Percentiles rank a stretch among this genome's conserved stretches.
Conservation (phyloP, 2,797 vertebrate species). For the Hypotaenidia philippensis region DNA sequence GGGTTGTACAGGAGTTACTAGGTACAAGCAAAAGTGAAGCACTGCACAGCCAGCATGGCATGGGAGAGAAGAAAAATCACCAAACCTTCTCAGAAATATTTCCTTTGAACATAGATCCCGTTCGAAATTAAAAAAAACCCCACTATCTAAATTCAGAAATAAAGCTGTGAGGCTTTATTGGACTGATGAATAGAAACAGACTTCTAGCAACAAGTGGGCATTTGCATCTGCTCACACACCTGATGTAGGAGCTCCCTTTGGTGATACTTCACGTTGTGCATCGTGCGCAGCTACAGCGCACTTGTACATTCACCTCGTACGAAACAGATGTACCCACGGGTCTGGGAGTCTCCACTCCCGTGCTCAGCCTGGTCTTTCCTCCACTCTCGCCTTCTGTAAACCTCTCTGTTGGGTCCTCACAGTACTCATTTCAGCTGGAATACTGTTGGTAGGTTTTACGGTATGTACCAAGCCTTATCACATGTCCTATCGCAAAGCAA, state of each 20-base stretch:
- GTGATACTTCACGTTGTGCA: background rate
- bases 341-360: background rate
- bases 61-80: background rate
- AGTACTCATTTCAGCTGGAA: background rate
- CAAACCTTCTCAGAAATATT: background rate
- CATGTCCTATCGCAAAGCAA: background rate
- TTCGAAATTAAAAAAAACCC: background rate
- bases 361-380: background rate
- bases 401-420: background rate
- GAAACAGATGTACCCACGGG: background rate
- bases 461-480: background rate
- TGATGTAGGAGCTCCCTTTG: background rate
- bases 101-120: background rate
- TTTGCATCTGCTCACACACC: background rate
- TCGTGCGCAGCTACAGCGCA: fast-evolving
- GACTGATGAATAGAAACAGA: background rate
- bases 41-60: background rate
- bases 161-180: background rate
- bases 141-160: background rate
- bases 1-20: background rate
- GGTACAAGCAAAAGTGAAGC: background rate
- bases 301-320: background rate
- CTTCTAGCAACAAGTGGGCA: fast-evolving
- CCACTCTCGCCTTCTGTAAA: background rate
- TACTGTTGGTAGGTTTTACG: background rate